Base-by-base conservation (phyloP, 1,140 invertebrate species). In the Lordiphosa collinella region DNA sequence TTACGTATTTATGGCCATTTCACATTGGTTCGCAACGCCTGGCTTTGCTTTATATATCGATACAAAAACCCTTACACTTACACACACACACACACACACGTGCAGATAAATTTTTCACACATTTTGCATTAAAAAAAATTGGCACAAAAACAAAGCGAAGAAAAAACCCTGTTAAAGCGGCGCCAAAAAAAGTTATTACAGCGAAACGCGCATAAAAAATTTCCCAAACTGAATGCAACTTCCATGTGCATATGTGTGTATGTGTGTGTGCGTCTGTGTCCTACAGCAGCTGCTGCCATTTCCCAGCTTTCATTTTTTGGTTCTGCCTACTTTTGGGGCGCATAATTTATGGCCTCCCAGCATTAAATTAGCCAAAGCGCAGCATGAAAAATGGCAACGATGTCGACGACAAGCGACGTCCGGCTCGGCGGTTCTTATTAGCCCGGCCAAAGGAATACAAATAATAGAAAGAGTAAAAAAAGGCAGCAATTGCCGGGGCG, bases 281-380 rank as follows among this genome's bases (percentile, higher is more conserved):
- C 29, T 62, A 71, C 70, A 67, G 76, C 71, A 76, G 76, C 76
- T 80, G 76, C 78, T 80, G 66, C 71, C 67, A 84, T 66, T 82
- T 76, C 57, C 76, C 71, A 71, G 60, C 61, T 50, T 71, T 73
- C 62, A 41, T 52, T 36, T 36, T 59, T 54, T 54, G 52, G 34
- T 29, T 51, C 50, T 82, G 78, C 76, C 76, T 76, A 76, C 66
- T 82, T 25, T 82, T 80, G 48, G 43, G 60, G 60, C 57, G 53
- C 71, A 82, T 84, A 72, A 82, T 82, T 84, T 82, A 82, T 76
- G 78, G 53, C 78, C 76, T 62, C 71, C 71, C 61, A 69, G 66
- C 78, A 72, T 82, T 82, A 82, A 82, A 82, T 82, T 82, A 82
- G 76, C 78, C 71, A 82, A 76, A 76, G 76, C 76, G 67, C 71